Evolutionary conservation across 92 coral and sea anemone genomes (phyloP).

Genomic region (Hydrozoanthus gracilis): DNA sequence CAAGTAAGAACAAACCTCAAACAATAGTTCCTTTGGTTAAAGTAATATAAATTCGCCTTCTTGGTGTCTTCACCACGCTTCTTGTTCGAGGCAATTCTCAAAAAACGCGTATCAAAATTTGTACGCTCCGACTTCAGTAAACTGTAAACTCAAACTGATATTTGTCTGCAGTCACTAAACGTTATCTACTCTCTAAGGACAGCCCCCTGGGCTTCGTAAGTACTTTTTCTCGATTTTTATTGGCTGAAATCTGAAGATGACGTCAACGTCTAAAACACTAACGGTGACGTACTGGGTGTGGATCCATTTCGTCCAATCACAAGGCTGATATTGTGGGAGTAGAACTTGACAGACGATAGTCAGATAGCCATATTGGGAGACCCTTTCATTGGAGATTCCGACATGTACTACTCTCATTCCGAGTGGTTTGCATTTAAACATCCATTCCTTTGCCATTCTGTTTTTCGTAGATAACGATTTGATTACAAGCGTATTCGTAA

Average conservation of each 20-base stretch:
- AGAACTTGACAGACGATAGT: background rate
- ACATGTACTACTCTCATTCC: background rate
- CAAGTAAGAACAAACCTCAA: slow-evolving; percentile 26
- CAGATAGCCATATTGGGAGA: background rate
- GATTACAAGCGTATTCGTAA: background rate
- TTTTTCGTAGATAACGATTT: background rate
- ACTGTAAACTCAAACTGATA: background rate
- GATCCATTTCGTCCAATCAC: background rate
- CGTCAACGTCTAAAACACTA: background rate
- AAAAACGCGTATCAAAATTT: background rate
- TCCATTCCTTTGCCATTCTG: too few relatives aligned
- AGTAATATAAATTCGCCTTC: background rate
- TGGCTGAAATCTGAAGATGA: background rate
- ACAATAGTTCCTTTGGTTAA: background rate
- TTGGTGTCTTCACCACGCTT: background rate
- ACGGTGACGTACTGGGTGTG: slow-evolving; percentile 1
- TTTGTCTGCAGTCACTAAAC: background rate
- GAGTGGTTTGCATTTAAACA: too few relatives aligned
- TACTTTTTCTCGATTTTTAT: background rate
- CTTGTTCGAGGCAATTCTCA: background rate
- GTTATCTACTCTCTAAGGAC: background rate
- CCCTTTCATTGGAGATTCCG: background rate
- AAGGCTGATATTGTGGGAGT: background rate
- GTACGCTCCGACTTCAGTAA: background rate
- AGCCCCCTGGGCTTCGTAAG: background rate